These are phyloP conservation scores for Habroteleia sp. DNA, from an alignment of 2,888 invertebrate species.

Conservation along the genomic window DNA sequence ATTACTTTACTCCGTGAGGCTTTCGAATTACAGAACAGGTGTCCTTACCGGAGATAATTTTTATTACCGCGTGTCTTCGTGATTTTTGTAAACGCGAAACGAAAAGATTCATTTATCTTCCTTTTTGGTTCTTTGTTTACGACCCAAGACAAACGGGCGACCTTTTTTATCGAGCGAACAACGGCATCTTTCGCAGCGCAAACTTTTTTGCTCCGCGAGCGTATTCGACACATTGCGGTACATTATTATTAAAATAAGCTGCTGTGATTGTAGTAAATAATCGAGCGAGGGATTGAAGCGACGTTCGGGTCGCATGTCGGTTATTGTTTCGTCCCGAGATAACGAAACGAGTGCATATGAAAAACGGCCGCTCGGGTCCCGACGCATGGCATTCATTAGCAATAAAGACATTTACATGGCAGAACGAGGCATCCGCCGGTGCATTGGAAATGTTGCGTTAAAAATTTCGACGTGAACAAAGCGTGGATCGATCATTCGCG, in stretches of 20 bases:
- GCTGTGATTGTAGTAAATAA: constrained; percentile 7
- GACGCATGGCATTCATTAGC: constrained; percentile 37
- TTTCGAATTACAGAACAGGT: constrained; percentile 25
- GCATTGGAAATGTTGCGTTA: constrained; percentile 32
- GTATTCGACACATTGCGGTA: too few species aligned
- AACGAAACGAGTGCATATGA: constrained; percentile 17
- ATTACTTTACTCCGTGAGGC: constrained; percentile 28
- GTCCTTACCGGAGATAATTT: constrained; percentile 14
- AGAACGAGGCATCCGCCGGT: constrained; percentile 19
- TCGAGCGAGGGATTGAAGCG: neutral
- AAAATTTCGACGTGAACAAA: constrained; percentile 36
- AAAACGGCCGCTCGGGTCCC: constrained; percentile 25
- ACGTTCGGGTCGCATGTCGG: constrained; percentile 4
- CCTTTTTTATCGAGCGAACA: neutral
- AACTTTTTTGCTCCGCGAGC: too few species aligned
- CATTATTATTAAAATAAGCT: neutral
- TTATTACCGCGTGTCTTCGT: constrained; percentile 8
- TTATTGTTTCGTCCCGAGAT: constrained; percentile 13
- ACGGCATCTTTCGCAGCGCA: too few species aligned
- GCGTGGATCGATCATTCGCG: constrained; percentile 37
- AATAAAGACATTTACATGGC: constrained; percentile 44
- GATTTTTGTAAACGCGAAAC: constrained; percentile 15
- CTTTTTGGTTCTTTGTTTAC: neutral
- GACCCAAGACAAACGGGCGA: constrained; percentile 18
- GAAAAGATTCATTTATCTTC: constrained; percentile 2